Evolutionary conservation across 2,113 vertebrate species (phyloP).

Genomic region (Phrynocephalus versicolor): DNA sequence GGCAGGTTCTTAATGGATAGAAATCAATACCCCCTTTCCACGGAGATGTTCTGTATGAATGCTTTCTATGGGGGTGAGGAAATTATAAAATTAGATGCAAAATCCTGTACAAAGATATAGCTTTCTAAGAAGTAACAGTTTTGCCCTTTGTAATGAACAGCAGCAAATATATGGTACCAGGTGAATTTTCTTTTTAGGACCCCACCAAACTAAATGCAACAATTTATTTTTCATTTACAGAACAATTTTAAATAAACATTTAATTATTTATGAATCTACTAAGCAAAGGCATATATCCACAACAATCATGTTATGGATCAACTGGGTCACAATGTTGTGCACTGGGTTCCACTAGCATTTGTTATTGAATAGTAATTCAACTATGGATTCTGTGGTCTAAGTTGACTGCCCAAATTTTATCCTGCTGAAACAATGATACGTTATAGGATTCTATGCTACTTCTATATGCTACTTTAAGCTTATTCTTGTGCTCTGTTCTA

Average conservation of each 20-base stretch:
- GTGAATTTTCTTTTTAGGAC: not conserved
- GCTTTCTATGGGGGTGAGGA: not conserved
- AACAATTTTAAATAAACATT: not conserved
- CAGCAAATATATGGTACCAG: not conserved
- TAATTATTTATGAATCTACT: not conserved
- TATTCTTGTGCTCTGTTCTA: no score
- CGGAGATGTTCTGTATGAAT: not conserved
- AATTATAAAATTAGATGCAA: not conserved
- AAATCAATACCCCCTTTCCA: constrained; percentile 46
- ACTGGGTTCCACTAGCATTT: no score
- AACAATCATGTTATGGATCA: no score
- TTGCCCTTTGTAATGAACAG: not conserved
- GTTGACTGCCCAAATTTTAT: no score
- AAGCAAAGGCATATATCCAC: no score
- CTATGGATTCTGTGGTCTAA: no score
- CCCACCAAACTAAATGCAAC: not conserved
- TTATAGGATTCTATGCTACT: no score
- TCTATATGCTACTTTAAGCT: no score
- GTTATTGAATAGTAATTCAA: no score
- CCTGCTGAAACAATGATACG: no score
- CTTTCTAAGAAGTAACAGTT: not conserved
- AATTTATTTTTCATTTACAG: not conserved
- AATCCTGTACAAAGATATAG: not conserved
- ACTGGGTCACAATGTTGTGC: no score
- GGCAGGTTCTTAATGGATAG: constrained; percentile 60